A percentile compares a stretch with the other conserved stretches of the same genome.
phyloP scores from a whole-genome alignment of 2,888 invertebrate species.

The Nectonema munidae region DNA sequence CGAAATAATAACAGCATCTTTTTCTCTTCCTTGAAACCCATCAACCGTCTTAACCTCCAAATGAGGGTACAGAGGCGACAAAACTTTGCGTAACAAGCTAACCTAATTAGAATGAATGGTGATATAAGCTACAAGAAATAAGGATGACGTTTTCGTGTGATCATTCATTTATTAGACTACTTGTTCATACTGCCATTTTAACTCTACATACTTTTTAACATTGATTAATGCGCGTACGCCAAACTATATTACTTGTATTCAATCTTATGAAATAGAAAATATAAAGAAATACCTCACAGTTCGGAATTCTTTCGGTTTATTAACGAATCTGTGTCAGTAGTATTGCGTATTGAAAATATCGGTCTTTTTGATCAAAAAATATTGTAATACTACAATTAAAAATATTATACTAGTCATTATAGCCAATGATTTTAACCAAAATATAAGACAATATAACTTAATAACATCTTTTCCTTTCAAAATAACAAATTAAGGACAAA shows the following conservation, averaged over 20 bases:
- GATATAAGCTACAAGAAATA: slow-evolving; percentile 1
- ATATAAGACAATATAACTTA: no score
- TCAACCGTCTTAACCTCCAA: slow-evolving; percentile 30
- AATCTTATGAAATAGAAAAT: no score
- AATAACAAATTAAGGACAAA: no score
- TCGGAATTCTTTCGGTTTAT: no score
- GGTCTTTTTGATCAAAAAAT: no score
- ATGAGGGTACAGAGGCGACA: slow-evolving; percentile 21
- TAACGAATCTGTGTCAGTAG: no score
- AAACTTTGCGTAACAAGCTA: slow-evolving; percentile 24
- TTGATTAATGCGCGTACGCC: slow-evolving; percentile 10
- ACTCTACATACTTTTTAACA: not conserved
- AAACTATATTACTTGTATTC: not conserved
- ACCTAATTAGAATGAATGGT: slow-evolving; percentile 23
- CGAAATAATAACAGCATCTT: slow-evolving; percentile 30
- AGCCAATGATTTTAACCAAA: no score
- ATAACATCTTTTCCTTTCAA: no score
- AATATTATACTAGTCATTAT: no score
- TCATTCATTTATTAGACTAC: slow-evolving; percentile 1
- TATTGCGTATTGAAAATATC: no score
- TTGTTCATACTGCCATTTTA: not conserved
- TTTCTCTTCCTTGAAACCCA: slow-evolving; percentile 31
- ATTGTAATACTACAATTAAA: no score
- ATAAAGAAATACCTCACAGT: no score
- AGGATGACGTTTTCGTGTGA: not conserved